Percentiles rank a stretch among this genome's conserved stretches.
Evolutionary conservation across 2,797 vertebrate genomes (phyloP).

Genomic region (Heterohyrax brucei): DNA sequence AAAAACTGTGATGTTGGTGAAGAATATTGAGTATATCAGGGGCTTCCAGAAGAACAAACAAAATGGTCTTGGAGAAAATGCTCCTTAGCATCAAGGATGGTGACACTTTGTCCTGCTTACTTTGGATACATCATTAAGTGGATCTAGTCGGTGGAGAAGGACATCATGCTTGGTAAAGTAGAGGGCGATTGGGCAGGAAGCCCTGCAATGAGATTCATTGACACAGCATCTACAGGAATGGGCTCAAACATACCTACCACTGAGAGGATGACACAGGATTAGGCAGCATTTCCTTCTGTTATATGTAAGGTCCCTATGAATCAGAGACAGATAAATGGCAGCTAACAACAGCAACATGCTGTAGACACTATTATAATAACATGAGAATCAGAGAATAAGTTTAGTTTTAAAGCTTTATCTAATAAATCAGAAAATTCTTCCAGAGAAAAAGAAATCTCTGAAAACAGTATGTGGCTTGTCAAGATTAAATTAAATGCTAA

Average conservation of each 20-base stretch:
- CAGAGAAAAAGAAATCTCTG: conserved; percentile 7
- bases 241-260: not conserved
- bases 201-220: not conserved
- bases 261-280: not conserved
- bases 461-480: not conserved
- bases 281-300: not conserved
- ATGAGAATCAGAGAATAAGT: not conserved
- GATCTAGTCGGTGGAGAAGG: not conserved
- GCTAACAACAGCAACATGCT: not conserved
- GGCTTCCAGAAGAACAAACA: too few relatives aligned
- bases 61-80: not conserved
- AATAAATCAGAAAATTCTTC: not conserved
- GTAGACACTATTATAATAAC: not conserved
- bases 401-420: not conserved
- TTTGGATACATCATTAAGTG: not conserved
- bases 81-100: not conserved
- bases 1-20: too few relatives aligned
- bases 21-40: too few relatives aligned
- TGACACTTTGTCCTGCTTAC: not conserved
- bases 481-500: conserved; percentile 57
- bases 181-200: not conserved
- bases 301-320: not conserved
- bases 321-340: not conserved
- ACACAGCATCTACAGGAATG: not conserved
- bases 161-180: not conserved